Base-by-base conservation (phyloP, 2,888 invertebrate genomes). In the Unio pictorum region DNA sequence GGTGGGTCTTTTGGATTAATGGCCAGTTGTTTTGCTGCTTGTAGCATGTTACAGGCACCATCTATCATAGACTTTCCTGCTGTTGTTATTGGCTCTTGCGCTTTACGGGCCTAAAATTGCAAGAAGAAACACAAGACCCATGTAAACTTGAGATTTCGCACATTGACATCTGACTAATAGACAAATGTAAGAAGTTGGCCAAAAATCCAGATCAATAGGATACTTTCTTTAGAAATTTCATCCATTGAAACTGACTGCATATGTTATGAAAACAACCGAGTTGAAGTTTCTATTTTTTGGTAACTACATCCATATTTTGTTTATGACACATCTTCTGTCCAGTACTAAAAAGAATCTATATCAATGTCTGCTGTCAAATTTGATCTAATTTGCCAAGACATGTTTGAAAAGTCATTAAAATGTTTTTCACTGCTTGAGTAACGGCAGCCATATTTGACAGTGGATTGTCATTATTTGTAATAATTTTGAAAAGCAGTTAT, bases 11-110 rank as follows among this genome's bases (percentile, higher is more conserved):
- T 94, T 0, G 98, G 97, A 64, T 95, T 93, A 54, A 96, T 93
- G 0, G 96, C 96, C 74, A 99, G 92, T 66, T 94, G 95, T 87
- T 96, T 95, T 0, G 98, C 97, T 0, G 97, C 94, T 85, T 94
- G 93, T 66, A 99, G 94, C 95, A 99, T 97, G 61, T 94, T 93
- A 84, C 95, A 94, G 0, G 95, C 95, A n/a, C 95, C 95, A 83
- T 95, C 95, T 72, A 96, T 94, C 71, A 96, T 94, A 28, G 92
- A 91, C 73, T 90, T 93, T 62, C 97, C 97, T 3, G 97, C 94
- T 7, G 93, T 93, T 0, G 96, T 92, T 71, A 99, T 96, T 0
- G 97, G 96, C 83, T 95, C 95, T 90, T 98, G 98, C 4, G 94
- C 94, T 69, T 93, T 92, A 56, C 94, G 91, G 0, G 97, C 98